These are phyloP conservation scores for Sussaba pulchella DNA, from an alignment of 2,888 invertebrate species.

Conservation along the genomic window DNA sequence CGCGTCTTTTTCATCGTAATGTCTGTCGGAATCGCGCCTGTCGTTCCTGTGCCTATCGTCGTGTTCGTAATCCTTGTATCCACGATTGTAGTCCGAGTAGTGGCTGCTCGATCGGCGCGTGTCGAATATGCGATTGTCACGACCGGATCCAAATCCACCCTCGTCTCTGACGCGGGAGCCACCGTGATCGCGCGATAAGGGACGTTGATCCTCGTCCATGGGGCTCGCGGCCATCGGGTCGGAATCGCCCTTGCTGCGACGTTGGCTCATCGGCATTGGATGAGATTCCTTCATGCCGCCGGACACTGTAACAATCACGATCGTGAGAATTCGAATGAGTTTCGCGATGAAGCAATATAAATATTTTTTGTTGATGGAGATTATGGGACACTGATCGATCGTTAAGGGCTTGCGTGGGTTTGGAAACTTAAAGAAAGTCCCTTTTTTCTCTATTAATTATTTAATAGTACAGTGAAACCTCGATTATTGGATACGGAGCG, in stretches of 20 bases:
- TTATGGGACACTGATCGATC: too few species aligned
- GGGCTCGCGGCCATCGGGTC: slow-evolving; percentile 76
- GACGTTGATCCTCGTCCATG: slow-evolving; percentile 78
- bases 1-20: slow-evolving; percentile 78
- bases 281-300: slow-evolving; percentile 77
- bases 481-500: too few species aligned
- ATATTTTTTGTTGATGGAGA: too few species aligned
- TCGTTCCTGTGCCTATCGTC: slow-evolving; percentile 81
- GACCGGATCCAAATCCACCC: slow-evolving; percentile 70
- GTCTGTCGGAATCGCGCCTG: slow-evolving; percentile 74
- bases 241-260: slow-evolving; percentile 80
- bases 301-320: slow-evolving; percentile 69
- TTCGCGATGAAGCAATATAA: not conserved
- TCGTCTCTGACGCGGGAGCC: slow-evolving; percentile 76
- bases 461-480: too few species aligned
- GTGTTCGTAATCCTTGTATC: slow-evolving; percentile 81
- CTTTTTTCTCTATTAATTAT: too few species aligned
- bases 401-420: too few species aligned
- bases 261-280: slow-evolving; percentile 73
- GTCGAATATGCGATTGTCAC: slow-evolving; percentile 77
- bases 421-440: too few species aligned
- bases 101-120: slow-evolving; percentile 75
- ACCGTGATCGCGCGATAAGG: slow-evolving; percentile 79
- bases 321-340: not conserved
- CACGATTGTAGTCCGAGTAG: slow-evolving; percentile 76